Percentiles rank a stretch among this genome's conserved stretches.
Evolutionary conservation across 2,888 invertebrate species (phyloP).

Genomic region (Brachypterus glaber): DNA sequence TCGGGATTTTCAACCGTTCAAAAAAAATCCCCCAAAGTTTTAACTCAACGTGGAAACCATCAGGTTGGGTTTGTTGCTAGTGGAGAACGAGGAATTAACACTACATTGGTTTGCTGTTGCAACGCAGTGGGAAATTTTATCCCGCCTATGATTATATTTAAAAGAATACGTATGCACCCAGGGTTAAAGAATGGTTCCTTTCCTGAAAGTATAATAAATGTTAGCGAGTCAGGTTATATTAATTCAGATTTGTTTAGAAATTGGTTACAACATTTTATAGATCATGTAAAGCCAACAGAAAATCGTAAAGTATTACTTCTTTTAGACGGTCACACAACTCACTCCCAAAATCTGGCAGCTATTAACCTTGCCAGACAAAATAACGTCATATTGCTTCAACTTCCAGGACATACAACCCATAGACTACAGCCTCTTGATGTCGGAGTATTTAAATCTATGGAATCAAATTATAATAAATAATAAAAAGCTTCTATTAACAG

Average conservation of each 20-base stretch:
- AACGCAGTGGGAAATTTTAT: conserved; percentile 21
- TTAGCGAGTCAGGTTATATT: conserved; percentile 23
- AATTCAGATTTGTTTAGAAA: conserved; percentile 21
- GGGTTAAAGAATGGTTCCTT: conserved; percentile 18
- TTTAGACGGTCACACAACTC: conserved; percentile 26
- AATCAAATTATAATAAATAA: too few species aligned
- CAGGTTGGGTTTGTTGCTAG: conserved; percentile 20
- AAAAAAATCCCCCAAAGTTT: conserved; percentile 16
- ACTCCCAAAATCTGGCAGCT: conserved; percentile 23
- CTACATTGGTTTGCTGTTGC: conserved; percentile 20
- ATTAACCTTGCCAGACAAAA: conserved; percentile 6
- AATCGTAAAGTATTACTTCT: conserved; percentile 22
- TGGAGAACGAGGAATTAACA: conserved; percentile 21
- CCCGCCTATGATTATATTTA: conserved; percentile 24
- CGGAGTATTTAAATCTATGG: conserved; percentile 4
- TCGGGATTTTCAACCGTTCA: conserved; percentile 19
- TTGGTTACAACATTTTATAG: conserved; percentile 32
- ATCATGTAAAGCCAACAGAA: conserved; percentile 18
- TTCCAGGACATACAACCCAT: conserved; percentile 9
- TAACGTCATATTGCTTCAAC: conserved; percentile 8
- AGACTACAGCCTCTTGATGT: conserved; percentile 8
- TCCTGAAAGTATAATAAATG: conserved; percentile 12
- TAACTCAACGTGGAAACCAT: conserved; percentile 18
- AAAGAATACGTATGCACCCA: conserved; percentile 15
- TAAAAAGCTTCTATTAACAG: too few species aligned